phyloP scores from a whole-genome alignment of 2,888 invertebrate species.

The Tridacna crocea region DNA sequence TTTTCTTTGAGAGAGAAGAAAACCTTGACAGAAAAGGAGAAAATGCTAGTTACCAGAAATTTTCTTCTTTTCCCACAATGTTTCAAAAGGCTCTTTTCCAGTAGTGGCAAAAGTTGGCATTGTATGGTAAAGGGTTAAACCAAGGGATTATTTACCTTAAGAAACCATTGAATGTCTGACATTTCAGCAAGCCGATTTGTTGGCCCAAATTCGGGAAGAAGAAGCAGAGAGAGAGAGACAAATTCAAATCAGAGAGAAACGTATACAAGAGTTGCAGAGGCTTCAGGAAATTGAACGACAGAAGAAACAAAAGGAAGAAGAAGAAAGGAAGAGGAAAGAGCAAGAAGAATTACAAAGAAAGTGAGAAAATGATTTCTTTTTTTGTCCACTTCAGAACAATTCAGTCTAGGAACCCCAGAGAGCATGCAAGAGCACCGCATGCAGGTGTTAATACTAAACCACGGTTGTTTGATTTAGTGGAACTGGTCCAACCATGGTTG shows the following conservation, averaged over 20 bases:
- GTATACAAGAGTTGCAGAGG: slow-evolving; percentile 64
- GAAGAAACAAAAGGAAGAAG: slow-evolving; percentile 67
- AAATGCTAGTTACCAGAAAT: no score
- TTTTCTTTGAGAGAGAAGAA: no score
- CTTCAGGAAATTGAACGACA: slow-evolving; percentile 68
- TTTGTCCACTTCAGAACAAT: neutral
- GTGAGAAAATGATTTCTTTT: slow-evolving; percentile 44
- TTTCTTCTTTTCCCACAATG: no score
- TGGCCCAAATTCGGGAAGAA: slow-evolving; percentile 64
- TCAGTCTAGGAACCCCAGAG: neutral
- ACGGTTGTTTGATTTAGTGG: no score
- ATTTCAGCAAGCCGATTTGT: slow-evolving; percentile 55
- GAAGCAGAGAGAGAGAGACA: slow-evolving; percentile 65
- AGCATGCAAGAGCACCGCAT: no score
- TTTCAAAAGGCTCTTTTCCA: no score
- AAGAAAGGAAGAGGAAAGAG: slow-evolving; percentile 71
- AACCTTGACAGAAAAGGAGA: no score
- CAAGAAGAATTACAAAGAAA: slow-evolving; percentile 75
- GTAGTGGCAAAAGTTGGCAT: no score
- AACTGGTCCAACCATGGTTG: no score
- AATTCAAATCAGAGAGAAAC: slow-evolving; percentile 57
- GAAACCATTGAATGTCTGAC: neutral
- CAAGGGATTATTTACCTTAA: no score
- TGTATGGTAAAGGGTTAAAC: no score
- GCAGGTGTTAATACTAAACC: no score